Evolutionary conservation across 2,888 invertebrate genomes (phyloP).

Genomic region (Gisinianus flammeolus): DNA sequence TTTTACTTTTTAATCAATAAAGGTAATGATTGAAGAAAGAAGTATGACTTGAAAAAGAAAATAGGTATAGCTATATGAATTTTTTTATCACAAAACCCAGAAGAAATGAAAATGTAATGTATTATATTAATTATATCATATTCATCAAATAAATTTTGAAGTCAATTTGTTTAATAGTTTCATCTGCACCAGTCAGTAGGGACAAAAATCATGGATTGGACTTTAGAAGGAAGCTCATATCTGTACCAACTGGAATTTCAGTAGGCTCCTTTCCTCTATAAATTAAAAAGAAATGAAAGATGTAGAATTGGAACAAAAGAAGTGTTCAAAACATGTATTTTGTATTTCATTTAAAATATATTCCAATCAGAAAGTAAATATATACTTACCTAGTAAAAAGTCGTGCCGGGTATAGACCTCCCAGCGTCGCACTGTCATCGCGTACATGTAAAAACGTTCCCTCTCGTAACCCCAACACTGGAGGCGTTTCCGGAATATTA

Average conservation of each 20-base stretch:
- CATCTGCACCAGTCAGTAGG: too few species aligned
- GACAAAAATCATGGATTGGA: too few species aligned
- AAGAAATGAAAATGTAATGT: too few species aligned
- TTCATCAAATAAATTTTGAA: too few species aligned
- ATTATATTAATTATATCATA: too few species aligned
- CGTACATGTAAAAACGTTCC: conserved; percentile 71
- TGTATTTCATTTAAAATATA: neutral
- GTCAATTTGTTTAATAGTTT: too few species aligned
- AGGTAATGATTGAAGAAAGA: too few species aligned
- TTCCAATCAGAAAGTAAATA: too few species aligned
- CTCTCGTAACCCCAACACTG: conserved; percentile 76
- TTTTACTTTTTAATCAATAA: too few species aligned
- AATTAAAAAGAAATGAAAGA: conserved; percentile 56
- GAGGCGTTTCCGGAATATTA: conserved; percentile 66
- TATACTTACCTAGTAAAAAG: conserved; percentile 71
- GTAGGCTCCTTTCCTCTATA: conserved; percentile 66
- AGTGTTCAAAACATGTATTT: neutral
- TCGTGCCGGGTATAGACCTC: conserved; percentile 70
- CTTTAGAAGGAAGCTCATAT: conserved; percentile 71
- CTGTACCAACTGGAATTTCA: conserved; percentile 67
- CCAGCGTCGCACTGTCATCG: conserved; percentile 67
- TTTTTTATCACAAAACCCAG: too few species aligned
- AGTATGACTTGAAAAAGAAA: too few species aligned
- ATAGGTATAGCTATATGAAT: too few species aligned
- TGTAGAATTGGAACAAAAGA: conserved; percentile 8